Percentiles rank a stretch among this genome's conserved stretches.
These are phyloP conservation scores for Micromys minutus DNA, from an alignment of 2,113 vertebrate genomes.

Conservation along the genomic window DNA sequence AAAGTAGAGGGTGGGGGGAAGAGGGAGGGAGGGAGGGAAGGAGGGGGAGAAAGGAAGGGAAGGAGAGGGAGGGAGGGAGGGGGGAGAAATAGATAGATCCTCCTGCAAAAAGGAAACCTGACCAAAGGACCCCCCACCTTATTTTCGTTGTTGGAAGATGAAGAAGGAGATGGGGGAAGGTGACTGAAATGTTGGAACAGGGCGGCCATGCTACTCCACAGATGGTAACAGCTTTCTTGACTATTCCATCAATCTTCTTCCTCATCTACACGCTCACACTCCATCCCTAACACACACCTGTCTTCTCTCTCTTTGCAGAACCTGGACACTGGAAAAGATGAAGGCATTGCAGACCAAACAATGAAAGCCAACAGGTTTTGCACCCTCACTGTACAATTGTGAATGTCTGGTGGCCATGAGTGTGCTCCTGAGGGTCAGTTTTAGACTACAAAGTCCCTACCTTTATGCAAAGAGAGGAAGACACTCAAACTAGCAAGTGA, in stretches of 20 bases:
- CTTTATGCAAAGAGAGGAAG: background rate
- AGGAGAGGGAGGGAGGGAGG: too few relatives aligned
- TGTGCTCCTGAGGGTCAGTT: background rate
- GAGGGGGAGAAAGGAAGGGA: background rate
- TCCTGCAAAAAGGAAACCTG: background rate
- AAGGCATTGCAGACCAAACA: background rate
- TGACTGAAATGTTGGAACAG: background rate
- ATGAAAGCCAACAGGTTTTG: background rate
- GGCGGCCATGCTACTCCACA: background rate
- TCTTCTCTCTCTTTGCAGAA: background rate
- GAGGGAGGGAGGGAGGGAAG: background rate
- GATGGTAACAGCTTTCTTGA: rapidly evolving
- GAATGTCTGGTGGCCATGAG: background rate
- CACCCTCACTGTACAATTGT: background rate
- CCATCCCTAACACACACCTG: background rate
- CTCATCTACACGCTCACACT: too few relatives aligned
- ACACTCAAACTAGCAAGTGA: background rate
- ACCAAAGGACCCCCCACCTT: background rate
- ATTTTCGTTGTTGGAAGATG: background rate
- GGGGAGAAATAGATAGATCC: background rate
- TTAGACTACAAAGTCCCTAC: background rate
- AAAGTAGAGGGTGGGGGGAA: background rate
- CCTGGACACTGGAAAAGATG: background rate
- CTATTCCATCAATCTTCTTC: too few relatives aligned
- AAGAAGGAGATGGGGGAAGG: background rate